Percentiles rank a stretch among this genome's conserved stretches.
These are phyloP conservation scores for Salvelinus alpinus DNA, from an alignment of 2,113 vertebrate species.

Conservation along the genomic window DNA sequence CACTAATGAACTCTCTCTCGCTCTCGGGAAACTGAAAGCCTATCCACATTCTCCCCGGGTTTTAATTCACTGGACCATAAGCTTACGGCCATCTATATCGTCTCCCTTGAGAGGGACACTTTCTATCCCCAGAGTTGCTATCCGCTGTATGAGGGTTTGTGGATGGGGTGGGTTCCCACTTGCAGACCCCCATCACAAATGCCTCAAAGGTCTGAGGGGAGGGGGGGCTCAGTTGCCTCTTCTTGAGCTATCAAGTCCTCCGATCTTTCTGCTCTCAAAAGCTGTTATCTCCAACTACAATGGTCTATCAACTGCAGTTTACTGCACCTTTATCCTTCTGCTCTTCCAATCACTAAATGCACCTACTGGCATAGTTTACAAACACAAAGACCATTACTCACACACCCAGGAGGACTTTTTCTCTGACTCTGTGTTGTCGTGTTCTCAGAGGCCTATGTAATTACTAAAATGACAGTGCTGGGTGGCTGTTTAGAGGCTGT, in stretches of 20 bases:
- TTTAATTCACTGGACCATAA: constrained; percentile 6
- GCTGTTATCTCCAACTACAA: constrained; percentile 2
- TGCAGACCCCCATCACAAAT: not conserved
- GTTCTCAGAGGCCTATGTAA: not conserved
- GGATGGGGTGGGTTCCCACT: not conserved
- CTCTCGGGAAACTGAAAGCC: constrained; percentile 4
- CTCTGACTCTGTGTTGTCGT: not conserved
- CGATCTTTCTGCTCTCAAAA: not conserved
- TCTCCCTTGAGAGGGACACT: not conserved
- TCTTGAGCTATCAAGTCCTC: not conserved
- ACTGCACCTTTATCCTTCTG: not conserved
- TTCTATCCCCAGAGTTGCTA: not conserved
- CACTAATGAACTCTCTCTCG: constrained; percentile 19
- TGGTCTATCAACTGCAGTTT: not conserved
- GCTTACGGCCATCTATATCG: not conserved
- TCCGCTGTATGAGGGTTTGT: not conserved
- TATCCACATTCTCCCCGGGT: not conserved
- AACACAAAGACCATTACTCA: not conserved
- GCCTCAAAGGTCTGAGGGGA: not conserved
- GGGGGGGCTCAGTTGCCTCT: not conserved
- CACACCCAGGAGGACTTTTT: constrained; percentile 1
- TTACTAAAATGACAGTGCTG: not conserved
- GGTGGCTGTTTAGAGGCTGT: not conserved
- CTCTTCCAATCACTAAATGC: not conserved
- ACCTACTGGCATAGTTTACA: not conserved